Evolutionary conservation across 2,113 vertebrate genomes (phyloP).

Genomic region (Toxostoma redivivum): DNA sequence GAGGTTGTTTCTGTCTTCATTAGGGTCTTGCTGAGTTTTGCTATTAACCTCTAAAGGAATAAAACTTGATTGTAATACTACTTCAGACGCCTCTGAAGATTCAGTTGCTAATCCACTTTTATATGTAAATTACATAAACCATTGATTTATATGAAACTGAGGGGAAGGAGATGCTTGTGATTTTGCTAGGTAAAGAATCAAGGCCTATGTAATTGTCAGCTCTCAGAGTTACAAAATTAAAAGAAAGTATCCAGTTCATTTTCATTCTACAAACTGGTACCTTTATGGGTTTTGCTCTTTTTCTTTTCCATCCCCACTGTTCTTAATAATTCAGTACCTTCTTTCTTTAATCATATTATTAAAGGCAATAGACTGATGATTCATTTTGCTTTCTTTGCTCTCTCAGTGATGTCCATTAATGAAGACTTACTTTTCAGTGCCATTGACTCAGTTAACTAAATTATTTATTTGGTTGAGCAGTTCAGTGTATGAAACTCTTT

Average conservation of each 20-base stretch:
- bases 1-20: neutral
- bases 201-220: neutral
- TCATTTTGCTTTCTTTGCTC: slow-evolving; percentile 59
- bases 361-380: slow-evolving; percentile 46
- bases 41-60: neutral
- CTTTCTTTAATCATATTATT: slow-evolving; percentile 64
- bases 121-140: slow-evolving; percentile 16
- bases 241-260: neutral
- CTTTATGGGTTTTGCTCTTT: slow-evolving; percentile 1
- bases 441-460: slow-evolving; percentile 54
- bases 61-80: slow-evolving; percentile 12
- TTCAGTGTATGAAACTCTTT: slow-evolving; percentile 35
- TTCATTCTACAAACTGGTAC: neutral
- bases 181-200: neutral
- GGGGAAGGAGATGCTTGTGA: neutral
- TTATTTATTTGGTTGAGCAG: slow-evolving; percentile 58
- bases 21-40: neutral
- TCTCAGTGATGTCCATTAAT: slow-evolving; percentile 53
- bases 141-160: neutral
- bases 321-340: slow-evolving; percentile 56
- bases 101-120: neutral
- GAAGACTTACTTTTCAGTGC: slow-evolving; percentile 37
- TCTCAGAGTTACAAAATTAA: neutral
- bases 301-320: neutral
- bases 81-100: neutral